phyloP scores from a whole-genome alignment of 2,113 vertebrate species.

The Trochalopteron elliotii region DNA sequence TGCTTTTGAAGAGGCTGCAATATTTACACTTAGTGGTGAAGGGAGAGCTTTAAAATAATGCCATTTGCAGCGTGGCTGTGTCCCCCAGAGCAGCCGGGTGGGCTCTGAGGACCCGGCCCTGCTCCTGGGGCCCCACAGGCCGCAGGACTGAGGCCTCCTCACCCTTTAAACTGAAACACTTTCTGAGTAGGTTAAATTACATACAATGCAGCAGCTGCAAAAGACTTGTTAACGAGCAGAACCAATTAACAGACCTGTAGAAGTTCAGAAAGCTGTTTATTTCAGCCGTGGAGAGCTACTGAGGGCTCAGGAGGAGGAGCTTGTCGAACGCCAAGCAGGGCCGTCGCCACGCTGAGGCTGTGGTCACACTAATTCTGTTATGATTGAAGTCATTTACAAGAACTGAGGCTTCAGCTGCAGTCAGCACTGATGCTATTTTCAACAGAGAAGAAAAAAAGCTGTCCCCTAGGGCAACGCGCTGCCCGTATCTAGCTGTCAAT shows the following conservation, averaged over 20 bases:
- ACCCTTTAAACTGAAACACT: background rate
- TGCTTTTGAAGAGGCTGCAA: background rate
- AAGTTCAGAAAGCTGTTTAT: background rate
- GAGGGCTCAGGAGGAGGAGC: background rate
- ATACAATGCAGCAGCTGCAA: background rate
- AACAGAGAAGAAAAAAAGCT: constrained; percentile 17
- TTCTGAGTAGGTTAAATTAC: background rate
- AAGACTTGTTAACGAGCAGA: background rate
- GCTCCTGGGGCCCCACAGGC: background rate
- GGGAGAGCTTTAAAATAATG: background rate
- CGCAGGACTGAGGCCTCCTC: background rate
- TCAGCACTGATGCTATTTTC: constrained; percentile 58
- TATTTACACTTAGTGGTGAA: background rate
- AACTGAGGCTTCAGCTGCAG: constrained; percentile 71
- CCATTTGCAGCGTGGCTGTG: background rate
- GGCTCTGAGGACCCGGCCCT: background rate
- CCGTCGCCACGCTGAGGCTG: constrained; percentile 33
- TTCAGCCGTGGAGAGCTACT: background rate
- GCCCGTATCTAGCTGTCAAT: constrained; percentile 29
- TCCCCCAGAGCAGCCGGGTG: background rate
- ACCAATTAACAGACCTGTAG: background rate
- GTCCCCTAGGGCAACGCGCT: background rate
- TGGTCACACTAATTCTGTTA: constrained; percentile 75
- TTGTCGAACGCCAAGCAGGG: background rate
- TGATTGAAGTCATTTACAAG: constrained; percentile 82